These are phyloP conservation scores for Euzophera pinguis DNA, from an alignment of 2,888 invertebrate genomes.

Conservation along the genomic window DNA sequence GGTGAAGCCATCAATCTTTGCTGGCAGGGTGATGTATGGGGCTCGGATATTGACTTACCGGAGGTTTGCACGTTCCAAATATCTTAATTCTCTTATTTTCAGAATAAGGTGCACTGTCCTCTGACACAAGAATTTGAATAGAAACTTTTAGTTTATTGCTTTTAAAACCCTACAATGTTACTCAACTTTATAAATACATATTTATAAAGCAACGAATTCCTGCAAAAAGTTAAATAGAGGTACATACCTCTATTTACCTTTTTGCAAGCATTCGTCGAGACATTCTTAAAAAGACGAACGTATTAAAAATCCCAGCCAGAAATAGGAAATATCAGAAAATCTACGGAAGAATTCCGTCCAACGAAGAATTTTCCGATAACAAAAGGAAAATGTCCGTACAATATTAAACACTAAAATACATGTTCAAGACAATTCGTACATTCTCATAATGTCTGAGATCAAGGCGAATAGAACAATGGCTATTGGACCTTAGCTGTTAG, in stretches of 20 bases:
- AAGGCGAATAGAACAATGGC: conserved; percentile 31
- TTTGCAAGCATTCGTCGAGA: not conserved
- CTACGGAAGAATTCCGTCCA: conserved; percentile 25
- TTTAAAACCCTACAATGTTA: no score
- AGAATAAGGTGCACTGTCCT: conserved; percentile 6
- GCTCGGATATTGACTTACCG: conserved; percentile 35
- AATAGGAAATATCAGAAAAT: conserved; percentile 22
- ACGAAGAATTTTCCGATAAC: conserved; percentile 45
- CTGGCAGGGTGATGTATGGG: conserved; percentile 50
- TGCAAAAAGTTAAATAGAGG: no score
- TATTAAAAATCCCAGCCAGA: conserved; percentile 7
- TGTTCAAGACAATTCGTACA: conserved; percentile 56
- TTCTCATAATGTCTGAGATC: conserved; percentile 52
- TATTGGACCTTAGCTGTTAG: conserved; percentile 47
- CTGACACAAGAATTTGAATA: no score
- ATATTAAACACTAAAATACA: conserved; percentile 46
- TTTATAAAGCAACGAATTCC: no score
- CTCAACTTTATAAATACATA: no score
- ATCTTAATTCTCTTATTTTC: not conserved
- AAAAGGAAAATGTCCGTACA: conserved; percentile 36
- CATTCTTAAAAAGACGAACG: not conserved
- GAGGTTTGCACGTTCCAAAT: not conserved
- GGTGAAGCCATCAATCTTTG: conserved; percentile 50
- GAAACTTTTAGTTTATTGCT: no score
- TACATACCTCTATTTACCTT: not conserved